phyloP scores from a whole-genome alignment of 2,888 invertebrate genomes.

The Apodemia duryi region DNA sequence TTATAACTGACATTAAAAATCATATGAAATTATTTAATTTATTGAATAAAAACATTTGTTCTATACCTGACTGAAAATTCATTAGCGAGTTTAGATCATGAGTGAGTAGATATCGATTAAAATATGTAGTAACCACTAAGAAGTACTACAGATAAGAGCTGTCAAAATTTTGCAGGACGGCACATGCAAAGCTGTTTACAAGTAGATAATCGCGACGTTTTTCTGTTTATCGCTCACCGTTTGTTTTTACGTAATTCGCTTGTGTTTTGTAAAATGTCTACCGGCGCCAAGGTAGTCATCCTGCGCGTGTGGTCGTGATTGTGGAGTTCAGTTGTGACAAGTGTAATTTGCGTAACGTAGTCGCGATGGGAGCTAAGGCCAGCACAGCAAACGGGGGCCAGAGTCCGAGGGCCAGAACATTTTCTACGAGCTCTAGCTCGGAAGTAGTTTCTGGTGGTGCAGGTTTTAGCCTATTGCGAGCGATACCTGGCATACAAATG shows the following conservation, averaged over 20 bases:
- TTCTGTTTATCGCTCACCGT: conserved; percentile 57
- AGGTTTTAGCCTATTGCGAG: conserved; percentile 84
- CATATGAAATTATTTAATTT: not conserved
- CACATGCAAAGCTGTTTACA: conserved; percentile 76
- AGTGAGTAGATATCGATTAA: conserved; percentile 2
- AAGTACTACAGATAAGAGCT: conserved; percentile 42
- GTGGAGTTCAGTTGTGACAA: conserved; percentile 51
- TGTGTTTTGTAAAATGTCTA: conserved; percentile 70
- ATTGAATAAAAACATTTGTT: not conserved
- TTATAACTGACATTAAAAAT: too few relatives aligned
- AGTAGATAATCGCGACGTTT: conserved; percentile 53
- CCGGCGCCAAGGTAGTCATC: conserved; percentile 63
- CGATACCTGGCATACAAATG: conserved; percentile 85
- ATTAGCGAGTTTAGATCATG: not conserved
- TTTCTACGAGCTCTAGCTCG: conserved; percentile 86
- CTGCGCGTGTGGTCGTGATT: conserved; percentile 69
- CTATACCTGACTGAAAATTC: not conserved
- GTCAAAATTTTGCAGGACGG: conserved; percentile 76
- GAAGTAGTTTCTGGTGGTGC: conserved; percentile 80
- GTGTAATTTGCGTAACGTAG: conserved; percentile 68
- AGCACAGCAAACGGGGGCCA: conserved; percentile 89
- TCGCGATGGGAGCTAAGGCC: conserved; percentile 89
- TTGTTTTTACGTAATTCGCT: conserved; percentile 45
- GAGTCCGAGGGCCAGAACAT: conserved; percentile 86
- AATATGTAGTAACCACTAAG: not conserved